These are phyloP conservation scores for Trichopoda pennipes DNA, from an alignment of 2,888 invertebrate genomes.

Conservation along the genomic window DNA sequence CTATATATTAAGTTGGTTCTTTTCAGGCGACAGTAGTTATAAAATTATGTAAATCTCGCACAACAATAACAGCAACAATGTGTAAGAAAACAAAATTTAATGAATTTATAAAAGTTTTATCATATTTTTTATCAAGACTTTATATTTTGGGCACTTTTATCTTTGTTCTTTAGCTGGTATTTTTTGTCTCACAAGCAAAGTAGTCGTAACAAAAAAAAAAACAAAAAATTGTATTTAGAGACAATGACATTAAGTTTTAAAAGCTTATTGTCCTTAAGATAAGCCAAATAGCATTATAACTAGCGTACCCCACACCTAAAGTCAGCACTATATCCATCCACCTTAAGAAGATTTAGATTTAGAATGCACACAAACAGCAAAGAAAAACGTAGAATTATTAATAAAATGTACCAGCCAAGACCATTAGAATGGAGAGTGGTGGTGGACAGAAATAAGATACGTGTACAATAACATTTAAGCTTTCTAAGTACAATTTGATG, in stretches of 20 bases:
- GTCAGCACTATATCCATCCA: neutral
- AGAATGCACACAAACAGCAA: neutral
- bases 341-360: slow-evolving; percentile 13
- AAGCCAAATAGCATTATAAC: slow-evolving; percentile 56
- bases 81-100: slow-evolving; percentile 31
- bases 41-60: slow-evolving; percentile 58
- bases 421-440: neutral
- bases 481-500: slow-evolving; percentile 49
- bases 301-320: neutral
- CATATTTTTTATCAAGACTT: slow-evolving; percentile 57
- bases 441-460: neutral
- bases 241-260: slow-evolving; percentile 62
- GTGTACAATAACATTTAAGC: neutral
- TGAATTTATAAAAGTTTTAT: slow-evolving; percentile 68
- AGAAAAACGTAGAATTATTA: neutral
- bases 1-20: slow-evolving; percentile 15
- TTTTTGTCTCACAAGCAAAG: neutral
- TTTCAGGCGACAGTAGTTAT: slow-evolving; percentile 49
- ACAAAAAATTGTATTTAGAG: slow-evolving; percentile 44
- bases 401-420: neutral
- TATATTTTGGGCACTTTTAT: slow-evolving; percentile 2
- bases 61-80: slow-evolving; percentile 21
- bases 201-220: slow-evolving; percentile 17
- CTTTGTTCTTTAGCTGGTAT: neutral
- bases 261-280: slow-evolving; percentile 63